Base-by-base conservation (phyloP, 2,888 invertebrate species). In the Agrotis clavis region DNA sequence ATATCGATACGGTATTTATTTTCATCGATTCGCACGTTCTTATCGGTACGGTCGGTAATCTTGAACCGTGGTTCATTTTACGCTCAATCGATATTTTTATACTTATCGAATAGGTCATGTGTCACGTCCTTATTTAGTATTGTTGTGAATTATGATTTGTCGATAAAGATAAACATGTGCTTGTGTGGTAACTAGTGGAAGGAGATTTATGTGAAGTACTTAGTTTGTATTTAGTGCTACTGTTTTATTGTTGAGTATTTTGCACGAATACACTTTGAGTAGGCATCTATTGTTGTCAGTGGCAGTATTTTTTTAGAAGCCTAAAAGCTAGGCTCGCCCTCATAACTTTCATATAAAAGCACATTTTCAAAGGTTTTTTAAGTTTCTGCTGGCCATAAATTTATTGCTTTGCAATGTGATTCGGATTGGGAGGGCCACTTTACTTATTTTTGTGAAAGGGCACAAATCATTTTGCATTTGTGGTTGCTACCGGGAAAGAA, bases 21-120 rank as follows among this genome's bases (percentile, higher is more conserved):
- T 67, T 19, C 35, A 67, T 81, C 71, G 81, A 79, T 81, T 77
- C 47, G 67, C 78, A 54, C 50, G 41, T 81, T 54, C 64, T 77
- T 77, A 77, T 70, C 79, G 74, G 60, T 57, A 79, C 41, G 60
- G 60, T 73, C 74, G 54, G 61, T 83, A 79, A 66, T 84, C 84
- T 78, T 86, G 86, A 85, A 84, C 79, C 71, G 59, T 72, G 62
- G 79, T 79, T 84, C 82, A 78, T 70, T 73, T 78, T 65, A 63
- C 54, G 73, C 60, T 57, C 69, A 25, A 59, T 70, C 65, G 71
- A 83, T 77, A 72, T 80, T 79, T 83, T 84, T 79, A 67, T 80
- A 57, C 57, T 57, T 57, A 25, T 77, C 54, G 53, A 60, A 85
- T 75, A 70, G 71, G 81, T 68, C 74, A 67, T 67, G 64, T 75